Conservation (phyloP, 2,113 vertebrate species). For the Ceratotherium simum region DNA sequence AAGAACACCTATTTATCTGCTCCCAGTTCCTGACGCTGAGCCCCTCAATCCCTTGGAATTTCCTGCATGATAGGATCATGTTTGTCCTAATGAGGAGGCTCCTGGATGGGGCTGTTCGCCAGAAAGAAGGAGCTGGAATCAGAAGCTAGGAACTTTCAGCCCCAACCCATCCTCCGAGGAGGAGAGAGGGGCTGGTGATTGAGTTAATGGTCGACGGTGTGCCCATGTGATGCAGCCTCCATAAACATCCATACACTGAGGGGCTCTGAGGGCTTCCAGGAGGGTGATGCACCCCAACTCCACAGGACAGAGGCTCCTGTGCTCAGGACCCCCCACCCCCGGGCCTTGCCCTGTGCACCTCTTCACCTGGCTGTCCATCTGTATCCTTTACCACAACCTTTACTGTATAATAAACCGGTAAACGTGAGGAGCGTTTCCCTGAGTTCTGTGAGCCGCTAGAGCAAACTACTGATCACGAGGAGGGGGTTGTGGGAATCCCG, state of each 20-base stretch:
- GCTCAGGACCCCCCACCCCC: neutral
- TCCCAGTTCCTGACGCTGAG: neutral
- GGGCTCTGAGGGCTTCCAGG: neutral
- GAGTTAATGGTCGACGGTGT: rapidly evolving
- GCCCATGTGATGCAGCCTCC: neutral
- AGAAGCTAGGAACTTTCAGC: neutral
- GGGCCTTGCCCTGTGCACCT: neutral
- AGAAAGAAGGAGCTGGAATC: neutral
- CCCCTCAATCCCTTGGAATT: neutral
- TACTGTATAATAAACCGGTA: rapidly evolving
- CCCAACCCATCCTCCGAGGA: neutral
- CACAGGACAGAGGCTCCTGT: neutral
- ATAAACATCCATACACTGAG: neutral
- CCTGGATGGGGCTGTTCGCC: rapidly evolving
- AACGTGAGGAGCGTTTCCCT: neutral
- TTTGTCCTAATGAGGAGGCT: neutral
- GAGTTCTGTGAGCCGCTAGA: neutral
- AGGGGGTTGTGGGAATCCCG: neutral
- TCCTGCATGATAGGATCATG: rapidly evolving
- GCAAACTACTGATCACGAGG: neutral
- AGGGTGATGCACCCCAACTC: neutral
- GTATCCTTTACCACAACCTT: neutral
- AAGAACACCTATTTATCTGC: neutral
- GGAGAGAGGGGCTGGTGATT: neutral
- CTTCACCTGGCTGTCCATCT: rapidly evolving